Conservation (phyloP, 2,113 vertebrate genomes). For the Ancistrus triradiatus region DNA sequence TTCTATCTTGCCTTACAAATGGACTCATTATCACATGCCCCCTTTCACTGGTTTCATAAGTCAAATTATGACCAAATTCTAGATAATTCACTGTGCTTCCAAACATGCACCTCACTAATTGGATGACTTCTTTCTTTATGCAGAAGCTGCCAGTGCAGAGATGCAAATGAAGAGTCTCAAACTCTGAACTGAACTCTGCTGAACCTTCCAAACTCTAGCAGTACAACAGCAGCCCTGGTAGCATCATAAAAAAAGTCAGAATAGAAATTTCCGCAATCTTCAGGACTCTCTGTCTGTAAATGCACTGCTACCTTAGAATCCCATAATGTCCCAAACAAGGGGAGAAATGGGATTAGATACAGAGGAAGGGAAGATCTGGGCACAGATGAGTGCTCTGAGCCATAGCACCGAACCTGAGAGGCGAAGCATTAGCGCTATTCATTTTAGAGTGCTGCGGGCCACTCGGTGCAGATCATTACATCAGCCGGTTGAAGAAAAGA, state of each 20-base stretch:
- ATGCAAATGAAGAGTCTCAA: neutral
- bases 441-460: conserved; percentile 19
- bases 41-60: neutral
- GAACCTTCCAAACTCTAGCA: neutral
- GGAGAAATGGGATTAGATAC: conserved; percentile 27
- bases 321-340: conserved; percentile 31
- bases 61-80: conserved; percentile 22
- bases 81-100: conserved; percentile 14
- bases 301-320: no score
- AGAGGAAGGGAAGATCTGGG: conserved; percentile 20
- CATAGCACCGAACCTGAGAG: conserved; percentile 11
- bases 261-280: no score
- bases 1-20: conserved; percentile 26
- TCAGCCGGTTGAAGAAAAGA: neutral
- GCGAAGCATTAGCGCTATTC: conserved; percentile 30
- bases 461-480: neutral
- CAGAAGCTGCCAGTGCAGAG: neutral
- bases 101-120: conserved; percentile 8
- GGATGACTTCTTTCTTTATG: conserved; percentile 5
- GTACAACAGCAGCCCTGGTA: no score
- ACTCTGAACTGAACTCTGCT: neutral
- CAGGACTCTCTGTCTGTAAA: no score
- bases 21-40: neutral
- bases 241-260: no score
- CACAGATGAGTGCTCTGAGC: conserved; percentile 15